phyloP scores from a whole-genome alignment of 2,888 invertebrate species.

The Caradrina clavipalpis region DNA sequence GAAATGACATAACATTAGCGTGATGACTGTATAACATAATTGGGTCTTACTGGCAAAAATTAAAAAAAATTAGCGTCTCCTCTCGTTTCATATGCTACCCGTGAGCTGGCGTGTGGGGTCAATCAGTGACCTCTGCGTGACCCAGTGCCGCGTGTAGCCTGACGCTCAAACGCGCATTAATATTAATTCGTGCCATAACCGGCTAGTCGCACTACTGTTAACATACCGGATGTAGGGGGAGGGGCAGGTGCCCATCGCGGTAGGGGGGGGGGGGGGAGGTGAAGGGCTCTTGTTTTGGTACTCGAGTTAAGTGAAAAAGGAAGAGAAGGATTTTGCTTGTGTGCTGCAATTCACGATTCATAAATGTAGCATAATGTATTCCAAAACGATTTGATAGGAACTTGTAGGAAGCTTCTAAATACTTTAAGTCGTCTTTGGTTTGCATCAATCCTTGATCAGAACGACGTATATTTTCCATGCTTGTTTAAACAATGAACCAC shows the following conservation, averaged over 20 bases:
- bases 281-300: slow-evolving; percentile 4
- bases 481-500: no score
- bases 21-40: neutral
- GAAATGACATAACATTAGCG: neutral
- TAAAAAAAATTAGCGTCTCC: slow-evolving; percentile 34
- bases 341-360: slow-evolving; percentile 1
- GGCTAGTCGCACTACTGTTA: slow-evolving; percentile 40
- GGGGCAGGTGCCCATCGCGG: neutral
- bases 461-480: no score
- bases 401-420: neutral
- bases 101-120: slow-evolving; percentile 46
- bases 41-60: neutral
- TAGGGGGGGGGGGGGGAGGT: neutral
- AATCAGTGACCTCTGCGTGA: slow-evolving; percentile 51
- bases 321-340: neutral
- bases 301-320: slow-evolving; percentile 11
- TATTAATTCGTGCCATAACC: slow-evolving; percentile 61
- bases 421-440: neutral
- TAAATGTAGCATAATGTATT: neutral
- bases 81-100: slow-evolving; percentile 11
- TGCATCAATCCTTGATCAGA: no score
- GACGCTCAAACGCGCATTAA: slow-evolving; percentile 55
- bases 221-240: slow-evolving; percentile 46
- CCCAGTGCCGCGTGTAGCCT: slow-evolving; percentile 40
- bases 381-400: neutral